Evolutionary conservation across 2,113 vertebrate genomes (phyloP), one percentile per base, ranked within the genome.

Genomic region (Anarrhichthys ocellatus): DNA sequence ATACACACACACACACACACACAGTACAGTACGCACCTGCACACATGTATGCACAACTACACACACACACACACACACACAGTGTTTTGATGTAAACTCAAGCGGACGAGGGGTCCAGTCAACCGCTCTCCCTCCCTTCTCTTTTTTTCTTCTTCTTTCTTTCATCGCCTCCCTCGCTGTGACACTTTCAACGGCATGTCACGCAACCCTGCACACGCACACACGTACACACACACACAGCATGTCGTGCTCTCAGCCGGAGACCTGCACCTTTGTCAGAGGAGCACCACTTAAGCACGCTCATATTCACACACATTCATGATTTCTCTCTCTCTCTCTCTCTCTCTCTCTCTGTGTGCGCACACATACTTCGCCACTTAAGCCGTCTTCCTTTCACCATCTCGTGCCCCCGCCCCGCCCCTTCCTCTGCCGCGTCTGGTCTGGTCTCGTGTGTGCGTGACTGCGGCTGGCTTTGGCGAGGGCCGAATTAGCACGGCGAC

Each of bases 401-500:
- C 86, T 84, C 89, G 74, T 89, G 82, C 88, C 79, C 54, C 58
- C 36, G 2, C 70, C 32, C 27, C 27, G 7, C 58, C 58, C 58
- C 27, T 32, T 32, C 58, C 58, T 61, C 58, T 8, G 9, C 78
- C 85, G 86, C 24, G 82, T 84, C 87, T 89, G 6, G 83, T 86
- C 85, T 87, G 80, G 82, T 78, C 82, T 84, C 34, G 56, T 83
- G 87, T 91, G 88, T 93, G 93, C 92, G 91, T 94, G 93, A 94
- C 93, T 93, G 81, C 78, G 92, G 88, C 89, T 89, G 81, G 77
- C 76, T 87, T 76, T 83, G 87, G 86, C 62, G 58, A 66, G 88
- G 88, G 89, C 77, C 62, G 88, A 92, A 92, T 93, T 92, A 94
- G 84, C 90, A 86, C 83, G 76, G 78, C 82, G 91, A 94, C 92